Evolutionary conservation across 2,888 invertebrate species (phyloP), one percentile per base, ranked within the genome.

Genomic region (Drosophila infuscata): DNA sequence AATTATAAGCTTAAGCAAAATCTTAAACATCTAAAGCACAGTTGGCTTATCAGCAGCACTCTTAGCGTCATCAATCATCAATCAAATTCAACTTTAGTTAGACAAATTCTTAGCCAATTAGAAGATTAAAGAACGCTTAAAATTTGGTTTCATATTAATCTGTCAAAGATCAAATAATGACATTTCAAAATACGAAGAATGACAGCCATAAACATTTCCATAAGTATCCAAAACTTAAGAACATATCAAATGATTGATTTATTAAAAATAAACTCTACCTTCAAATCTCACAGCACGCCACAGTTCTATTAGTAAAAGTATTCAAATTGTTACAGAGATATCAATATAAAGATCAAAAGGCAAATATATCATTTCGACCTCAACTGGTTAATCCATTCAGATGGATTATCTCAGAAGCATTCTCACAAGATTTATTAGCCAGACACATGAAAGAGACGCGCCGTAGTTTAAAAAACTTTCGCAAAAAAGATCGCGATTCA

Each of bases 391-490:
- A 32, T 32, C 43, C 15, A 43, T 43, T 57, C 32, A 43, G 57
- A 32, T 57, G 32, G 15, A 32, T 57, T 43, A 57, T 57, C 57
- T 57, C 15, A 6, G 30, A 38, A 36, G 36, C 36, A 20, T 41
- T 41, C 38, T 20, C 41, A 30, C 20, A 57, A 36, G 69, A 70
- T 70, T 70, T 70, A 70, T 70, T 59, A 53, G 20, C 11, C 29
- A 53, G 32, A 35, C 72, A 71, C 69, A 70, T 70, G 69, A 52
- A 57, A 69, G 38, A 38, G 17, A 43, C 17, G 36, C 25, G 41
- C 46, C 25, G 66, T 30, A 25, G 41, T 5, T 20, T 3, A 15
- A 12, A 12, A 17, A 43, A 57, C 57, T 52, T 32, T 65, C 52
- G 36, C 12, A n/a, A 36, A 46, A 20, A 25, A 38, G 41, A 59